Evolutionary conservation across 2,888 invertebrate species (phyloP).

Genomic region (Mechanitis messenoides): DNA sequence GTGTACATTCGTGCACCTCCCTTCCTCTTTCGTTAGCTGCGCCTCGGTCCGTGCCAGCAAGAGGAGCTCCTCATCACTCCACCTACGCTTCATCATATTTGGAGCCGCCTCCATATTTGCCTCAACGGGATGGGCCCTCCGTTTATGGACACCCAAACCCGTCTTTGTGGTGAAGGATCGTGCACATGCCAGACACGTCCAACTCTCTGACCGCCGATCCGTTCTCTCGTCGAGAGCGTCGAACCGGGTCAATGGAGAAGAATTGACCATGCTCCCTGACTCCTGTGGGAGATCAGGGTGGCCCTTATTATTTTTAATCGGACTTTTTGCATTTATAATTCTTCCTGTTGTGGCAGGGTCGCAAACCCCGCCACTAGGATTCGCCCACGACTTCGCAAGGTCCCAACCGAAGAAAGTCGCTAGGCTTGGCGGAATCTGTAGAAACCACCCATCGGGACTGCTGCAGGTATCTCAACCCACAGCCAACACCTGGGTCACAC

Average conservation of each 20-base stretch:
- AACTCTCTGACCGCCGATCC: constrained; percentile 11
- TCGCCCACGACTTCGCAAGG: constrained; percentile 21
- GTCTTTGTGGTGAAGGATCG: constrained; percentile 19
- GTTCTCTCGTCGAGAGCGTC: constrained; percentile 8
- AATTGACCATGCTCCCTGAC: constrained; percentile 20
- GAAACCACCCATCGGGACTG: constrained; percentile 10
- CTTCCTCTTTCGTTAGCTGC: constrained; percentile 15
- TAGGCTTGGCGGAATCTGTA: constrained; percentile 12
- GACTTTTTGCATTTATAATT: constrained; percentile 4
- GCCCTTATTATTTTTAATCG: neutral
- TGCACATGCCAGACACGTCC: constrained; percentile 22
- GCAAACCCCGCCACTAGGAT: constrained; percentile 19
- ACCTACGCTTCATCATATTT: constrained; percentile 25
- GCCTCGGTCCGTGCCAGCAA: constrained; percentile 27
- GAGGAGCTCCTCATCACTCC: constrained; percentile 26
- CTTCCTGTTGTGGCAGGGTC: constrained; percentile 7
- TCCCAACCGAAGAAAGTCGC: constrained; percentile 22
- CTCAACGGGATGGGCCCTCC: constrained; percentile 24
- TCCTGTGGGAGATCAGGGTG: constrained; percentile 28
- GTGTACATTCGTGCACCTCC: constrained; percentile 16
- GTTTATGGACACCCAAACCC: constrained; percentile 24
- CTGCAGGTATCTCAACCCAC: constrained; percentile 7
- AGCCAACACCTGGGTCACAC: no score
- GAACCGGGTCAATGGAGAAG: constrained; percentile 8
- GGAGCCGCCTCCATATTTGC: constrained; percentile 26